Conservation (phyloP, 2,888 invertebrate species). For the Harpalus rubripes region DNA sequence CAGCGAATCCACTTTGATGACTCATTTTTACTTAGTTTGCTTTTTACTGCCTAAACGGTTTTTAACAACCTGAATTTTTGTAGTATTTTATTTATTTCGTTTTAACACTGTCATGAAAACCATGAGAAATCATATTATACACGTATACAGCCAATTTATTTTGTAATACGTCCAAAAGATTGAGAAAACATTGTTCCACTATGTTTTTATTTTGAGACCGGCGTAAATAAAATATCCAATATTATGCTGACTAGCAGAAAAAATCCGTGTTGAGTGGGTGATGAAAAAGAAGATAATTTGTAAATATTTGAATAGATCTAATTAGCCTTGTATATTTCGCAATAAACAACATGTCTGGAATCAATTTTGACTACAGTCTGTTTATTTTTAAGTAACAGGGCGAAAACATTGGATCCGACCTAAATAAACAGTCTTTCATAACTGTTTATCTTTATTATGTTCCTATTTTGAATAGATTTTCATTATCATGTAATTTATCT, state of each 20-base stretch:
- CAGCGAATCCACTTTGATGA: too few species aligned
- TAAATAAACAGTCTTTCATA: conserved; percentile 2
- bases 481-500: conserved; percentile 7
- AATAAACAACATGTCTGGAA: conserved; percentile 7
- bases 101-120: too few species aligned
- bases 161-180: too few species aligned
- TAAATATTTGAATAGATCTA: conserved; percentile 17
- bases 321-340: not conserved
- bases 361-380: not conserved
- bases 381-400: conserved; percentile 6
- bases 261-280: not conserved
- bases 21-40: too few species aligned
- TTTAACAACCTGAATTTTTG: too few species aligned
- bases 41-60: too few species aligned
- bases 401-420: not conserved
- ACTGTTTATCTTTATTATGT: not conserved
- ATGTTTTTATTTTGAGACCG: not conserved
- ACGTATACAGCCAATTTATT: too few species aligned
- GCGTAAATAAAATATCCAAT: too few species aligned
- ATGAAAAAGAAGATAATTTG: not conserved
- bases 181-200: too few species aligned
- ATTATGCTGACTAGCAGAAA: not conserved
- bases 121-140: too few species aligned
- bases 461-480: conserved; percentile 16
- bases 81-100: too few species aligned